Conservation (phyloP, 2,888 invertebrate genomes). For the Eristalinus aeneus region DNA sequence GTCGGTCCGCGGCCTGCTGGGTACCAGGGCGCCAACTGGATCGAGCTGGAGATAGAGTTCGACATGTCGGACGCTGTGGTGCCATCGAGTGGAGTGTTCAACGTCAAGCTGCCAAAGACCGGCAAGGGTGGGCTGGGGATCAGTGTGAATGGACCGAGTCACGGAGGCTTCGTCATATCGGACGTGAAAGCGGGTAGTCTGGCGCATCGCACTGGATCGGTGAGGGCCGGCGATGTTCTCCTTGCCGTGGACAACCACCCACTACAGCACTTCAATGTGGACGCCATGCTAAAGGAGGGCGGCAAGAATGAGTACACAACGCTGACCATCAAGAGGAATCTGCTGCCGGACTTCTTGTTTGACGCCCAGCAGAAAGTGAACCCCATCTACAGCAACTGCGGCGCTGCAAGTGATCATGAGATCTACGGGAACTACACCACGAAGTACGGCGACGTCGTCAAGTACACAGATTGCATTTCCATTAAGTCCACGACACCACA, state of each 20-base stretch:
- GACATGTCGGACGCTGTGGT: conserved; percentile 95
- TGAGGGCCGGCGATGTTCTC: conserved; percentile 92
- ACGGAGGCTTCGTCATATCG: conserved; percentile 88
- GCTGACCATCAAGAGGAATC: conserved; percentile 79
- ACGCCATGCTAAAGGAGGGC: conserved; percentile 79
- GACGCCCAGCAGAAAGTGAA: conserved; percentile 78
- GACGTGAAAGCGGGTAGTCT: conserved; percentile 94
- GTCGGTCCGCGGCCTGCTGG: conserved; percentile 71
- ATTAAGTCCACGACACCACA: conserved; percentile 79
- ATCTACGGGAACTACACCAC: conserved; percentile 77
- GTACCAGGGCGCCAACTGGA: conserved; percentile 84
- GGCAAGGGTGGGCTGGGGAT: conserved; percentile 92
- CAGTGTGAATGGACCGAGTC: conserved; percentile 88
- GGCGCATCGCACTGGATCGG: conserved; percentile 93
- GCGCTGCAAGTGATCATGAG: conserved; percentile 75
- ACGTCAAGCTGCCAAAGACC: conserved; percentile 90
- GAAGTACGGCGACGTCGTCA: conserved; percentile 76
- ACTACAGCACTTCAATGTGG: conserved; percentile 82
- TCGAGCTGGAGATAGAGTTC: conserved; percentile 92
- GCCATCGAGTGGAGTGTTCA: conserved; percentile 94
- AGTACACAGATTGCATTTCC: conserved; percentile 78
- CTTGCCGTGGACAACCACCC: conserved; percentile 93
- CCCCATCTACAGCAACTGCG: conserved; percentile 79
- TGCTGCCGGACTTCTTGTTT: conserved; percentile 79
- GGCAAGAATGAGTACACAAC: conserved; percentile 78